A percentile compares a stretch with the other conserved stretches of the same genome.
These are phyloP conservation scores for Periophthalmus magnuspinnatus DNA, from an alignment of 2,797 vertebrate species.

Conservation along the genomic window DNA sequence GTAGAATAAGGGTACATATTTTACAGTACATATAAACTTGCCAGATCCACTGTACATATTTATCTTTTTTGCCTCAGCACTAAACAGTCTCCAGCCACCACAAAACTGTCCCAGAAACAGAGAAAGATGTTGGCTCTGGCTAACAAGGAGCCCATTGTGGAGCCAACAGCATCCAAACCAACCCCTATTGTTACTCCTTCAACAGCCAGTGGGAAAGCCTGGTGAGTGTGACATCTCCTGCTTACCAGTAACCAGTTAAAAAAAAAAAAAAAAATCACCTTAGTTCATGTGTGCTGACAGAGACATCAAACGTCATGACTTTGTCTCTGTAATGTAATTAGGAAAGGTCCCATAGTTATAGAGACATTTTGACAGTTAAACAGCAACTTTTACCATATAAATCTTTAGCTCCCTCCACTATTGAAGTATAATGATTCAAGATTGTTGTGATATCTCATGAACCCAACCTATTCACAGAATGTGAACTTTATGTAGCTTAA, in stretches of 20 bases:
- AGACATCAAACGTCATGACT: neutral
- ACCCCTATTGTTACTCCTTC: conserved; percentile 58
- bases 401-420: neutral
- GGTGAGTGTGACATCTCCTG: conserved; percentile 76
- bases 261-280: no score
- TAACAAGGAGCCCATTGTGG: conserved; percentile 82
- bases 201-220: conserved; percentile 81
- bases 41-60: conserved; percentile 13
- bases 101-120: conserved; percentile 95
- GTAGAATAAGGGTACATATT: neutral
- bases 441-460: neutral
- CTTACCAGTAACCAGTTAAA: no score
- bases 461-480: neutral
- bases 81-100: conserved; percentile 78
- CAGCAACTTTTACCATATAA: neutral
- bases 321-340: no score
- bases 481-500: neutral
- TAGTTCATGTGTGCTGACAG: no score
- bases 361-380: no score
- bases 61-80: conserved; percentile 35
- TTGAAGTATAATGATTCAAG: neutral
- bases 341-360: no score
- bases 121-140: conserved; percentile 93
- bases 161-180: conserved; percentile 69
- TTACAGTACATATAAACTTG: neutral